Evolutionary conservation across 2,113 vertebrate species (phyloP).

Genomic region (Carlito syrichta): DNA sequence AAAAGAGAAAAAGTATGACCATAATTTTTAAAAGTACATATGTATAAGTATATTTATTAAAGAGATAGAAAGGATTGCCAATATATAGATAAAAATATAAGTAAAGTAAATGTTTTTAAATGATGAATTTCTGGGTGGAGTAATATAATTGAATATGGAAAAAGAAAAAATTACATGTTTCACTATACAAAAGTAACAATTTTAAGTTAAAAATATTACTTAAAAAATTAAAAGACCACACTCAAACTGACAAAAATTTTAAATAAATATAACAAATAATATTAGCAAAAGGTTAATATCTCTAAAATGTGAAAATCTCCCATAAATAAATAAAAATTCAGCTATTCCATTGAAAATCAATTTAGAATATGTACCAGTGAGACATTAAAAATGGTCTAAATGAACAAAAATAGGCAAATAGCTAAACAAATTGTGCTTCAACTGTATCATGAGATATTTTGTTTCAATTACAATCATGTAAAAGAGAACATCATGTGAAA

Average conservation of each 20-base stretch:
- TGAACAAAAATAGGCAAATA: neutral
- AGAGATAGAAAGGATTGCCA: neutral
- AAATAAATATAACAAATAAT: neutral
- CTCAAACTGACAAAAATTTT: neutral
- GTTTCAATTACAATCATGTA: neutral
- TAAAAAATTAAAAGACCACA: neutral
- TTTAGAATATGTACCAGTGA: neutral
- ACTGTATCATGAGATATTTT: neutral
- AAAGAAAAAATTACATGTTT: neutral
- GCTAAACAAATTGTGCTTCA: neutral
- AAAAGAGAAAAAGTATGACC: neutral
- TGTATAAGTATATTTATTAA: neutral
- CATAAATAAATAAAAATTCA: neutral
- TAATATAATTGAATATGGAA: neutral
- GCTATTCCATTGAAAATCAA: neutral
- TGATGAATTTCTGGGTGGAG: neutral
- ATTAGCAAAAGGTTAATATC: neutral
- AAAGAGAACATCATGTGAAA: slow-evolving; percentile 4
- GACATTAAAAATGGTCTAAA: neutral
- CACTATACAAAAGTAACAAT: neutral
- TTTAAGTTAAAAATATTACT: neutral
- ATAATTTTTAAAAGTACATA: neutral
- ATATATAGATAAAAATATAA: neutral
- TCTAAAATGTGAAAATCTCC: neutral
- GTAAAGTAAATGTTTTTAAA: neutral